These are phyloP conservation scores for Andrena chrysosceles DNA, from an alignment of 2,888 invertebrate genomes.

Conservation along the genomic window DNA sequence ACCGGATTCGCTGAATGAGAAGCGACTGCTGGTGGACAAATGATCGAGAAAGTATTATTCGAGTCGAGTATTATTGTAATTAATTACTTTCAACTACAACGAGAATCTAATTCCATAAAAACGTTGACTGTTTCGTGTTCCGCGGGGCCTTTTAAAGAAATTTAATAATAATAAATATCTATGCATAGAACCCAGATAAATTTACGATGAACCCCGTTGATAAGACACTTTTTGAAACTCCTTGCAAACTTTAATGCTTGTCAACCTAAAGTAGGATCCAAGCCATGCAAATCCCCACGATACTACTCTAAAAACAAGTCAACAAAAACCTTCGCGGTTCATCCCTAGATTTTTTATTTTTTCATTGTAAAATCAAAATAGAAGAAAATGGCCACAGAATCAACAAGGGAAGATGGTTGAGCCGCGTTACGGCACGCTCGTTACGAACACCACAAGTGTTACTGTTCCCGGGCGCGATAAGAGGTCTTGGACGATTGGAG, in stretches of 20 bases:
- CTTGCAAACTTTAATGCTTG: background rate
- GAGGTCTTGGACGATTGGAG: conserved; percentile 11
- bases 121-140: too few species aligned
- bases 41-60: conserved; percentile 16
- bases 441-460: conserved; percentile 27
- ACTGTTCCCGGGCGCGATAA: conserved; percentile 44
- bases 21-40: conserved; percentile 31
- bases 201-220: background rate
- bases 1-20: conserved; percentile 30
- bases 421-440: background rate
- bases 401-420: background rate
- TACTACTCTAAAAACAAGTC: background rate
- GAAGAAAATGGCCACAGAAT: background rate
- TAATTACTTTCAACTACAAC: too few species aligned
- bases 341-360: background rate
- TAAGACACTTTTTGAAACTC: background rate
- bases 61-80: too few species aligned
- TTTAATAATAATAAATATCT: too few species aligned
- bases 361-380: background rate
- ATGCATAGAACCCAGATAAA: too few species aligned
- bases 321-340: too few species aligned
- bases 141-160: too few species aligned
- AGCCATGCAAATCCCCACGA: background rate
- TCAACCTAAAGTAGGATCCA: background rate
- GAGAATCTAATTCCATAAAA: too few species aligned